These are phyloP conservation scores for Vombatus ursinus DNA, from an alignment of 2,113 vertebrate genomes.

Conservation along the genomic window DNA sequence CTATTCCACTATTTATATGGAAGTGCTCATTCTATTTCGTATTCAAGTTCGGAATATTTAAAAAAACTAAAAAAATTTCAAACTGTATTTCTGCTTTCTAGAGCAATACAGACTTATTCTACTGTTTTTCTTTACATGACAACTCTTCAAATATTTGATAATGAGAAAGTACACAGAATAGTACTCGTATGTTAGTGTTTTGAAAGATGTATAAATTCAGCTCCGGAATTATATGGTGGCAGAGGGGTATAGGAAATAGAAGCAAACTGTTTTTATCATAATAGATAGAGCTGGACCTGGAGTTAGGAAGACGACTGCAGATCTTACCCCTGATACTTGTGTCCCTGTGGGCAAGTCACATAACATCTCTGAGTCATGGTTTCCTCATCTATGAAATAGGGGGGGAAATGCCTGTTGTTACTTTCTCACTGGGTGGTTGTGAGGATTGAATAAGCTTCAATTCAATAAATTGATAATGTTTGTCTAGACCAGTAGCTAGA, in stretches of 20 bases:
- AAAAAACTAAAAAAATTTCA: not conserved
- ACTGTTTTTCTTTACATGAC: slow-evolving; percentile 46
- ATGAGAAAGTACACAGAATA: not conserved
- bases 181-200: not conserved
- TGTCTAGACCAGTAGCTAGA: not conserved
- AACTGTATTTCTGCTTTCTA: not conserved
- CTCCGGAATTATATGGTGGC: not conserved
- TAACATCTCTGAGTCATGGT: not conserved
- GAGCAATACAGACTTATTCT: not conserved
- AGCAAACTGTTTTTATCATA: not conserved
- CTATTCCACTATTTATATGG: not conserved
- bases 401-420: not conserved
- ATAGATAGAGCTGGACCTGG: not conserved
- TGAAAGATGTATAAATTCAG: not conserved
- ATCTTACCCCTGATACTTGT: not conserved
- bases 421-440: not conserved
- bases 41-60: not conserved
- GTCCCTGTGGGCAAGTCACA: not conserved
- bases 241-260: not conserved
- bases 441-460: not conserved
- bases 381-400: not conserved
- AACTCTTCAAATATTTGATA: slow-evolving; percentile 17
- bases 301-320: not conserved
- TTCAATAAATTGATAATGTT: not conserved
- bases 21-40: not conserved